Conservation (phyloP, 35 echinoderm and acorn worm species). For the Amphiura filiformis region DNA sequence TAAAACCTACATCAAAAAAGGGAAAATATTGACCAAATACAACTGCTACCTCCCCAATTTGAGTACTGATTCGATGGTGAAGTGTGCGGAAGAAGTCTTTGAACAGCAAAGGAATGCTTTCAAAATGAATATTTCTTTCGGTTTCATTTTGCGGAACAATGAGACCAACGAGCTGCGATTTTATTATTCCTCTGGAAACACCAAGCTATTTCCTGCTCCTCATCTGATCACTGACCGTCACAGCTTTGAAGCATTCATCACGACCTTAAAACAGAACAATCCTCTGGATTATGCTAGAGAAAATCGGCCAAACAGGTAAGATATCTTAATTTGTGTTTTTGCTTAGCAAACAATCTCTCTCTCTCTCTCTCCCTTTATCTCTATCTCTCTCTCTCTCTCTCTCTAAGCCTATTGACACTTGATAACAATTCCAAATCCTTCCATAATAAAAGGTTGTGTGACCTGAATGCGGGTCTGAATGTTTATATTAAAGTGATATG, state of each 20-base stretch:
- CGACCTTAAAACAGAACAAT: neutral
- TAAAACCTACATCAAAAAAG: neutral
- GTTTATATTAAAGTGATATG: too few species aligned
- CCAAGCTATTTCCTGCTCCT: constrained; percentile 5
- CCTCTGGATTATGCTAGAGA: constrained; percentile 7
- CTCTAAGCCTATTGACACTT: too few species aligned
- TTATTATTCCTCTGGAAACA: constrained; percentile 8
- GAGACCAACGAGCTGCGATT: neutral
- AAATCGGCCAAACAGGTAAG: constrained; percentile 35
- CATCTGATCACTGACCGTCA: neutral
- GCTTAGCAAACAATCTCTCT: too few species aligned
- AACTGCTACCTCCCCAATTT: neutral
- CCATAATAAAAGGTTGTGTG: too few species aligned
- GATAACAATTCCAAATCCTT: too few species aligned
- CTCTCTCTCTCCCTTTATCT: too few species aligned
- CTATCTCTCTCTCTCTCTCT: too few species aligned
- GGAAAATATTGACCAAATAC: neutral
- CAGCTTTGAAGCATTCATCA: constrained; percentile 4
- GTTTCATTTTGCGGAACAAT: neutral
- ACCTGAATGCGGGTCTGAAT: too few species aligned
- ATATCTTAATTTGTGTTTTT: too few species aligned
- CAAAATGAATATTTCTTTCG: neutral
- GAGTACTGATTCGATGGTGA: neutral
- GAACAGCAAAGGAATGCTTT: neutral
- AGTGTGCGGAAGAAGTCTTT: neutral